phyloP scores from a whole-genome alignment of 92 coral and sea anemone genomes.

The Porites lobata region DNA sequence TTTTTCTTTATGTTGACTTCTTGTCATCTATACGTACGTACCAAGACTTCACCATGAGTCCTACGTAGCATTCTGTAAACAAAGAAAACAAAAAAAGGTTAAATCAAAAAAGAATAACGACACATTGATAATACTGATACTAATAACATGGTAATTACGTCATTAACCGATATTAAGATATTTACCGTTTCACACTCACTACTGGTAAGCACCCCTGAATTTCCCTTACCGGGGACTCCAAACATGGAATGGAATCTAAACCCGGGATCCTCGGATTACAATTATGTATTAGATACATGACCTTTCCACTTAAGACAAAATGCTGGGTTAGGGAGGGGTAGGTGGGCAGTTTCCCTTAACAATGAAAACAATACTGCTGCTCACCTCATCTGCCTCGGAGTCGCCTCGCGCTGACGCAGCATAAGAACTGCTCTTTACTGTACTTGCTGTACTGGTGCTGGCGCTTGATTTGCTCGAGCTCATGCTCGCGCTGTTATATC shows the following conservation, averaged over 20 bases:
- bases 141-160: not conserved
- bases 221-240: too few relatives aligned
- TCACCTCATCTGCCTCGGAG: constrained; percentile 84
- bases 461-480: constrained; percentile 84
- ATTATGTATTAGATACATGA: too few relatives aligned
- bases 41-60: not conserved
- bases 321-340: too few relatives aligned
- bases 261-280: too few relatives aligned
- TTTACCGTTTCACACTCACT: too few relatives aligned
- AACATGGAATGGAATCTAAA: too few relatives aligned
- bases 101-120: not conserved
- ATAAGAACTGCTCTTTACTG: constrained; percentile 97
- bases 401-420: constrained; percentile 84
- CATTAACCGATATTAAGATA: too few relatives aligned
- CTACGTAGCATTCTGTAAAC: constrained; percentile 22
- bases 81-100: not conserved
- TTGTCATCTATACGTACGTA: not conserved
- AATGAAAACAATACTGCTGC: not conserved
- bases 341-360: too few relatives aligned
- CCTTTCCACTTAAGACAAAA: not conserved
- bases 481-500: constrained; percentile 91
- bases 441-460: constrained; percentile 96
- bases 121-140: not conserved
- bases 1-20: not conserved
- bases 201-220: too few relatives aligned